Evolutionary conservation across 2,888 invertebrate genomes (phyloP).

Genomic region (Plutella xylostella): DNA sequence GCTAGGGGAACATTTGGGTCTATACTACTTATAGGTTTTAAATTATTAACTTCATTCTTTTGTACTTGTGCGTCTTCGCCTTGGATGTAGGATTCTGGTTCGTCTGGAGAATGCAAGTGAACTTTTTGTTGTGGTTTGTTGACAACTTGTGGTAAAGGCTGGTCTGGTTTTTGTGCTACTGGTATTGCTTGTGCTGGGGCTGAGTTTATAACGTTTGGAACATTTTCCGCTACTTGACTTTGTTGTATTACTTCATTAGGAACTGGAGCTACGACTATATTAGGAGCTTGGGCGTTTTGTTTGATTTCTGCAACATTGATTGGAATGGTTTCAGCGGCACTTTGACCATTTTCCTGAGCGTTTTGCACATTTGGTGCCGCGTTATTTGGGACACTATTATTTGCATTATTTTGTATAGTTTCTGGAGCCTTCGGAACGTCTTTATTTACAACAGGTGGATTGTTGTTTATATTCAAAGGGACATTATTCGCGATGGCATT

Average conservation of each 20-base stretch:
- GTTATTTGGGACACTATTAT: constrained; percentile 5
- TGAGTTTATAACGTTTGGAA: constrained; percentile 9
- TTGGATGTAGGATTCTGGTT: constrained; percentile 49
- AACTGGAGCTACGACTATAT: too few relatives aligned
- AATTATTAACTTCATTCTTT: constrained; percentile 10
- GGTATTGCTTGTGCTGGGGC: constrained; percentile 10
- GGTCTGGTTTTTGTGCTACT: too few relatives aligned
- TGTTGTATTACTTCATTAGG: too few relatives aligned
- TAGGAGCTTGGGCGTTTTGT: too few relatives aligned
- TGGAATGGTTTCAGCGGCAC: too few relatives aligned
- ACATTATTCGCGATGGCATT: too few relatives aligned
- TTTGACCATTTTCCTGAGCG: too few relatives aligned
- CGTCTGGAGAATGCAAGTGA: constrained; percentile 45
- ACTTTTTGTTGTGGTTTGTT: constrained; percentile 17
- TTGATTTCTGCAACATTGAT: too few relatives aligned
- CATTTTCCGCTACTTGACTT: constrained; percentile 8
- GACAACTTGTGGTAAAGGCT: too few relatives aligned
- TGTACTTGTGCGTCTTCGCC: constrained; percentile 38
- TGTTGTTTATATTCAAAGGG: too few relatives aligned
- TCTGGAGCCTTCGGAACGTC: not conserved
- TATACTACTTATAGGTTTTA: constrained; percentile 14
- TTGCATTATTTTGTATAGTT: constrained; percentile 1
- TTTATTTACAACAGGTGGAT: too few relatives aligned
- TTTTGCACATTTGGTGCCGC: constrained; percentile 11
- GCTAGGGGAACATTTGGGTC: constrained; percentile 36